These are phyloP conservation scores for Menidia menidia DNA, from an alignment of 2,797 vertebrate genomes.

Conservation along the genomic window DNA sequence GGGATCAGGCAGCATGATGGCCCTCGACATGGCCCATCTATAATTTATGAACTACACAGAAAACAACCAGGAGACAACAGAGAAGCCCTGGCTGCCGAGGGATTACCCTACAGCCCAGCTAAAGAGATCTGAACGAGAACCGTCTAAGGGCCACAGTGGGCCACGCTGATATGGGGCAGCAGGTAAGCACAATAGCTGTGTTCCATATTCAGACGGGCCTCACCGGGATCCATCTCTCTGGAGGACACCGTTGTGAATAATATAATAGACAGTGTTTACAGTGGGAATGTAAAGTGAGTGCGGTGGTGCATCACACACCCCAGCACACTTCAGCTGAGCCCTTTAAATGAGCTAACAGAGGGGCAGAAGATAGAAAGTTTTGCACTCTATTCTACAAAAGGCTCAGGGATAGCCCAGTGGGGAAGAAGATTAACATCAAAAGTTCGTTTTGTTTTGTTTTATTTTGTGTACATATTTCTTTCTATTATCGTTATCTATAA, in stretches of 20 bases:
- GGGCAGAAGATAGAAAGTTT: conserved; percentile 72
- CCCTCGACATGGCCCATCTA: conserved; percentile 97
- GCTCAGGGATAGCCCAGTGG: conserved; percentile 44
- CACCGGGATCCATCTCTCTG: conserved; percentile 77
- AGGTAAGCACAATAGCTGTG: conserved; percentile 83
- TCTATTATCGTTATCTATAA: background rate
- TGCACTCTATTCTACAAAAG: conserved; percentile 63
- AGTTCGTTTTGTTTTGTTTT: background rate
- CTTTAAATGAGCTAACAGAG: conserved; percentile 79
- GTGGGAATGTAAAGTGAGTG: conserved; percentile 84
- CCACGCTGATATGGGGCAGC: conserved; percentile 76
- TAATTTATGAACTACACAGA: conserved; percentile 96
- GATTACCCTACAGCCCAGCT: conserved; percentile 84
- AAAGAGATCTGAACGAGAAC: conserved; percentile 83
- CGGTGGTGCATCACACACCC: conserved; percentile 80
- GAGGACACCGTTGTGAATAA: conserved; percentile 83
- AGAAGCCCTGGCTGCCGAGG: conserved; percentile 81
- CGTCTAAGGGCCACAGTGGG: conserved; percentile 77
- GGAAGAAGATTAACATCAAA: conserved; percentile 24
- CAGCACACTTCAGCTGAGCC: conserved; percentile 83
- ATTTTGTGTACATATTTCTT: background rate
- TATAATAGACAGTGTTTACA: conserved; percentile 86
- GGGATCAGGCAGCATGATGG: conserved; percentile 90
- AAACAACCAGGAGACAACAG: conserved; percentile 91
- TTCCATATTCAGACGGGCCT: conserved; percentile 86